phyloP scores from a whole-genome alignment of 37 sponge, comb jelly and placozoan species.

The Dysidea cf. avara region DNA sequence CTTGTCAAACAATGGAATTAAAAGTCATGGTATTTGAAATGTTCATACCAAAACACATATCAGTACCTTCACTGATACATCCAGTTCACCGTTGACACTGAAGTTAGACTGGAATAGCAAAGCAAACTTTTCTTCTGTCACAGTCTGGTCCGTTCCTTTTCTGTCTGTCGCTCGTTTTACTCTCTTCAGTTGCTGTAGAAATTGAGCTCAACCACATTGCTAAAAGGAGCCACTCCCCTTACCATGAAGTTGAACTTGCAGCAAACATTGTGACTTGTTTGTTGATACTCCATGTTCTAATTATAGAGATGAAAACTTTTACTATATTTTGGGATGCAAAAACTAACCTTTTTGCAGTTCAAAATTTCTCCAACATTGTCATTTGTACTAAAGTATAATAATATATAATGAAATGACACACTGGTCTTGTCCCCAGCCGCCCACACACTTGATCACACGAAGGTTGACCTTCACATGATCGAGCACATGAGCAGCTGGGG shows the following conservation, averaged over 20 bases:
- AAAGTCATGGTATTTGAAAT: too few relatives aligned
- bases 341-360: too few relatives aligned
- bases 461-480: too few relatives aligned
- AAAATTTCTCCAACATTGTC: too few relatives aligned
- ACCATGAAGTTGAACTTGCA: not conserved
- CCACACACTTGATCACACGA: too few relatives aligned
- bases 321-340: too few relatives aligned
- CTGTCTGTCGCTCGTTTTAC: not conserved
- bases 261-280: constrained; percentile 3
- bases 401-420: not conserved
- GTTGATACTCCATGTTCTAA: too few relatives aligned
- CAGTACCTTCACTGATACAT: constrained; percentile 43
- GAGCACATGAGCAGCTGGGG: too few relatives aligned
- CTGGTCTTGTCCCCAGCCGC: too few relatives aligned
- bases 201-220: not conserved
- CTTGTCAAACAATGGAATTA: too few relatives aligned
- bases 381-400: not conserved
- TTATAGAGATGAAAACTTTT: not conserved
- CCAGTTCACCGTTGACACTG: constrained; percentile 70
- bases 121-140: constrained; percentile 93
- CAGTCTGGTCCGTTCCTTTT: constrained; percentile 42
- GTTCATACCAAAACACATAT: too few relatives aligned
- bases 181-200: not conserved
- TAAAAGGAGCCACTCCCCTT: too few relatives aligned
- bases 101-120: constrained; percentile 82